Evolutionary conservation across 2,113 vertebrate genomes (phyloP), one percentile per base, ranked within the genome.

Genomic region (Melanerpes aurifrons): DNA sequence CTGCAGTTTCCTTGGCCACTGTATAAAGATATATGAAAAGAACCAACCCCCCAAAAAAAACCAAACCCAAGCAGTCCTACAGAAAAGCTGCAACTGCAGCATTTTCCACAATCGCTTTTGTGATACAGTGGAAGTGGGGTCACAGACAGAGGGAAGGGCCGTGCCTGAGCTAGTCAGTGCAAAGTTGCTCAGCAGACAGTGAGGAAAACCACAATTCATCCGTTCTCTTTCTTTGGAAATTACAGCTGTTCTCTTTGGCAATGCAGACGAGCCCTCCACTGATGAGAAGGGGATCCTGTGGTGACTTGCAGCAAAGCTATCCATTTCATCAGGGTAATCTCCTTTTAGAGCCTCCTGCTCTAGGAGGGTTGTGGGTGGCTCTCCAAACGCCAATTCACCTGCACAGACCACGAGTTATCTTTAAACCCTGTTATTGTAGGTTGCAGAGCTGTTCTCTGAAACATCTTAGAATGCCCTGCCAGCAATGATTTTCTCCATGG

Each of bases 231-330:
- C 29, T 87, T 87, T 67, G n/a, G 48, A 59, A 87, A 57, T 53
- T 13, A 3, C 50, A 8, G 1, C 48, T 31, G 2, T 76, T 75
- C 16, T 85, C 16, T 85, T 58, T 75, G 50, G 48, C 17, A 71
- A n/a, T 45, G 57, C 7, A 78, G 29, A 64, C 7, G 35, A 58
- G 15, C n/a, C 71, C 24, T 63, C 10, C 2, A 3, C 25, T 88
- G 24, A 28, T 26, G 35, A 77, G 26, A 59, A 79, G 63, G 0
- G 1, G 14, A 56, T 63, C 16, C 47, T 67, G 53, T 0, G 2
- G 14, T 74, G 35, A 37, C 22, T 32, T 82, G 28, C 28, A 54
- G 37, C 57, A 69, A 84, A 53, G 47, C 29, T 1, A 61, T 9
- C 8, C 10, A 28, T 61, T 80, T 50, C 72, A 13, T 76, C 31